Conservation (phyloP, 2,797 vertebrate species). For the Onychomys torridus region DNA sequence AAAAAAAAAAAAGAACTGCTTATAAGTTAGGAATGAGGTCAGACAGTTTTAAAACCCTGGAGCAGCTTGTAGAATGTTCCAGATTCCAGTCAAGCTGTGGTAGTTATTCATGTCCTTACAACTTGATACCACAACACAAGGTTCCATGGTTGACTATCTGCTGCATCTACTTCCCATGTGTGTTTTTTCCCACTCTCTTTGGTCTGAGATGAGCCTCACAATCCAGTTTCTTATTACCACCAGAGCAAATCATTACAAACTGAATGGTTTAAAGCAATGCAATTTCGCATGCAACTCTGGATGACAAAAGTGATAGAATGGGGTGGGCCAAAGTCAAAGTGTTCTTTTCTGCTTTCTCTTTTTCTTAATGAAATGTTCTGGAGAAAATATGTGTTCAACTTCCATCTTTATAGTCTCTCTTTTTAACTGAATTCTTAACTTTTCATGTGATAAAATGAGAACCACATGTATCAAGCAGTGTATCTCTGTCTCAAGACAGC, state of each 20-base stretch:
- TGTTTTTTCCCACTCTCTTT: background rate
- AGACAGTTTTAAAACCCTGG: background rate
- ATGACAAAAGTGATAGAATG: background rate
- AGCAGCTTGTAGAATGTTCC: background rate
- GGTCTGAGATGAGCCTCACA: background rate
- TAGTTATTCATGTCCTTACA: background rate
- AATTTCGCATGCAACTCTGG: background rate
- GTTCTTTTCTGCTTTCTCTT: background rate
- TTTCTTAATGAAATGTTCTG: background rate
- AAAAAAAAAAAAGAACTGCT: background rate
- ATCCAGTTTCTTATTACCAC: background rate
- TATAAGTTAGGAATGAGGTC: background rate
- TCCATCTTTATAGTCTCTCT: background rate
- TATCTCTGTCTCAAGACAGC: background rate
- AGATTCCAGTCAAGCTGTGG: background rate
- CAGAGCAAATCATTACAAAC: background rate
- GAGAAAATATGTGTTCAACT: background rate
- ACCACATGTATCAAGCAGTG: background rate
- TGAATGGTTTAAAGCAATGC: background rate
- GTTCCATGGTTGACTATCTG: background rate
- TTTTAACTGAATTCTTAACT: background rate
- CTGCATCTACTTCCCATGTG: background rate
- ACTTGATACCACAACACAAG: background rate
- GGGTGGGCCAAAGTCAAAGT: accelerated
- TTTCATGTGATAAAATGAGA: background rate